phyloP scores from a whole-genome alignment of 2,113 vertebrate genomes.

The Alligator mississippiensis region DNA sequence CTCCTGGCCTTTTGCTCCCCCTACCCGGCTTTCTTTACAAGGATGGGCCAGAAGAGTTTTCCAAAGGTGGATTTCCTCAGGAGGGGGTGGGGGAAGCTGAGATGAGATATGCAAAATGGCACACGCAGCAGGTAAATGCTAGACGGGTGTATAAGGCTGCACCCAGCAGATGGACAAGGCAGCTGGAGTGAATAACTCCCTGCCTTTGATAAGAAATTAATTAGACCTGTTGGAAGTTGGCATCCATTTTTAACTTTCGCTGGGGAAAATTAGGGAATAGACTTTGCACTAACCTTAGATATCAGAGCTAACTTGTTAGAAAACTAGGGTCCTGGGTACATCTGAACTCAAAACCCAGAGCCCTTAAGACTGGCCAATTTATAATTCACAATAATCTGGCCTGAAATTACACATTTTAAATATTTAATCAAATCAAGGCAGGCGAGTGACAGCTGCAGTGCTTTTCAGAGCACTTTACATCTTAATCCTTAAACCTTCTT shows the following conservation, averaged over 20 bases:
- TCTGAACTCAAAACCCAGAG: neutral
- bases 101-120: neutral
- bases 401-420: neutral
- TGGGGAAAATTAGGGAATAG: neutral
- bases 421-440: neutral
- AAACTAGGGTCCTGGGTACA: neutral
- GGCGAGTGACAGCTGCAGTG: neutral
- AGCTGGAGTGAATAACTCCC: neutral
- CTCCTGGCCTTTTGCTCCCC: neutral
- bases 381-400: neutral
- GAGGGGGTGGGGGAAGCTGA: neutral
- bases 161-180: neutral
- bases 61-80: neutral
- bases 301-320: neutral
- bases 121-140: neutral
- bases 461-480: neutral
- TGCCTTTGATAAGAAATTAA: neutral
- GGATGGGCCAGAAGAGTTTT: neutral
- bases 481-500: slow-evolving; percentile 17
- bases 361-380: neutral
- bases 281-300: neutral
- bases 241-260: neutral
- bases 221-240: neutral
- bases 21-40: neutral
- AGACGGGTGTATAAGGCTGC: neutral